Evolutionary conservation across 2,888 invertebrate species (phyloP).

Genomic region (Andrena marginata): DNA sequence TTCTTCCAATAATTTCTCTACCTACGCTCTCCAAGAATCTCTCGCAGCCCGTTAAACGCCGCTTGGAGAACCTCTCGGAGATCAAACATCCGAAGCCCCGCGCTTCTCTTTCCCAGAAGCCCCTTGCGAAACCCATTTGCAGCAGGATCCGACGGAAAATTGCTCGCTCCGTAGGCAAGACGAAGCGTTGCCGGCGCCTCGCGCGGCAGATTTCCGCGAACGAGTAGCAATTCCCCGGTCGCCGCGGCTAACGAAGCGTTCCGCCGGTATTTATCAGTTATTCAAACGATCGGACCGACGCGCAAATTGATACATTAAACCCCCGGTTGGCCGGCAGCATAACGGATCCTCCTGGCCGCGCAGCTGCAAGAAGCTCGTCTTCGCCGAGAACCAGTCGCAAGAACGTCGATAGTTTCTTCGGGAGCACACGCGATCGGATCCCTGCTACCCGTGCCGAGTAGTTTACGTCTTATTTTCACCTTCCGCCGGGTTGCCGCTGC

Average conservation of each 20-base stretch:
- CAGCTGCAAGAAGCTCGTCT: slow-evolving; percentile 26
- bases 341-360: slow-evolving; percentile 61
- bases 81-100: background rate
- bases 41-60: background rate
- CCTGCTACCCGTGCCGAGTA: background rate
- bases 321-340: slow-evolving; percentile 43
- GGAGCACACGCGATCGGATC: slow-evolving; percentile 58
- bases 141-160: slow-evolving; percentile 24
- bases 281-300: slow-evolving; percentile 63
- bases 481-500: slow-evolving; percentile 1
- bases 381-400: slow-evolving; percentile 25
- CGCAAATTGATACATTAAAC: slow-evolving; percentile 70
- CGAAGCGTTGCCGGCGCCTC: slow-evolving; percentile 13
- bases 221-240: slow-evolving; percentile 22
- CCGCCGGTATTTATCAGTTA: slow-evolving; percentile 62
- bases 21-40: too few species aligned
- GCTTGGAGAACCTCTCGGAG: background rate
- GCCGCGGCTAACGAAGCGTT: slow-evolving; percentile 52
- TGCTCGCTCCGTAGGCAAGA: slow-evolving; percentile 14
- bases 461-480: slow-evolving; percentile 62
- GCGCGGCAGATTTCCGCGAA: slow-evolving; percentile 42
- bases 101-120: slow-evolving; percentile 27
- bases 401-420: slow-evolving; percentile 55
- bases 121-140: slow-evolving; percentile 9
- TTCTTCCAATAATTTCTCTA: too few species aligned